Conservation (phyloP, 2,113 vertebrate species). For the Trematomus loennbergii region DNA sequence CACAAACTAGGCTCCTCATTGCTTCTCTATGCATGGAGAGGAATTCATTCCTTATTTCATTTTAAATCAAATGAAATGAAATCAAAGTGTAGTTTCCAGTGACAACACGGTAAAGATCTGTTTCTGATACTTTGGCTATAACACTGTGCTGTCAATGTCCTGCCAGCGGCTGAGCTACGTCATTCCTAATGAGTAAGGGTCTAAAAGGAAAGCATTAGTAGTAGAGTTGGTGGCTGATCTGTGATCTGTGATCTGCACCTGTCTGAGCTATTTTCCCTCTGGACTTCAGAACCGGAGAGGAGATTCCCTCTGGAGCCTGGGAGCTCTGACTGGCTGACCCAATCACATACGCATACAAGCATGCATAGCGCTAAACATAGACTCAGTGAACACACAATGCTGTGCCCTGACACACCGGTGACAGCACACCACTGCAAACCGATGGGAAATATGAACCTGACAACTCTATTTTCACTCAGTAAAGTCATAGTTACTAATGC, state of each 20-base stretch:
- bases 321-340: slow-evolving; percentile 63
- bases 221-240: slow-evolving; percentile 43
- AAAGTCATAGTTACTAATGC: slow-evolving; percentile 6
- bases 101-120: slow-evolving; percentile 1
- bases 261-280: slow-evolving; percentile 70
- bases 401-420: slow-evolving; percentile 33
- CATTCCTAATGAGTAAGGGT: slow-evolving; percentile 70
- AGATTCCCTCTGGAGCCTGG: slow-evolving; percentile 72
- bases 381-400: slow-evolving; percentile 50
- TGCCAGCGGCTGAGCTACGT: slow-evolving; percentile 23
- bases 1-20: background rate
- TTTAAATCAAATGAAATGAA: background rate
- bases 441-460: slow-evolving; percentile 34
- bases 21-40: background rate
- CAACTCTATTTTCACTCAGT: background rate
- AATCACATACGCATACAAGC: slow-evolving; percentile 31
- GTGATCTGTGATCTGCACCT: slow-evolving; percentile 68
- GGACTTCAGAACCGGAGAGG: slow-evolving; percentile 64
- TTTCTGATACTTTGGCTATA: background rate
- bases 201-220: slow-evolving; percentile 79
- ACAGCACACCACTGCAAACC: slow-evolving; percentile 3
- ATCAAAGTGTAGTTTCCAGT: background rate
- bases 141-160: slow-evolving; percentile 31
- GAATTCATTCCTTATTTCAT: background rate
- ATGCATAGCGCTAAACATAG: slow-evolving; percentile 71